Conservation (phyloP, 2,797 vertebrate species). For the Euthynnus affinis region DNA sequence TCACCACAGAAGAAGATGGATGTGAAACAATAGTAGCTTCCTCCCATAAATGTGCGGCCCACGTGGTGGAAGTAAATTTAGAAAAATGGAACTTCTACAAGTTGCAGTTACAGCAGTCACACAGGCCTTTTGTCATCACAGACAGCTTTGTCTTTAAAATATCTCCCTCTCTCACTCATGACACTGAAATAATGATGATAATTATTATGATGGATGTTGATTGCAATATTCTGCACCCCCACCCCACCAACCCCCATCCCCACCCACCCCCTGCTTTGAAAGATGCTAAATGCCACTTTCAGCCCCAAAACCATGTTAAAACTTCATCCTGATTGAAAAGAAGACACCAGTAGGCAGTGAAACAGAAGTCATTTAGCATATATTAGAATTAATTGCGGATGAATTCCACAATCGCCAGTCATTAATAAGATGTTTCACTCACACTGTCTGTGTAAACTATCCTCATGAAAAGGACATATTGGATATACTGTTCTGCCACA, state of each 20-base stretch:
- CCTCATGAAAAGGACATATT: constrained; percentile 18
- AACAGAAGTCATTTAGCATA: background rate
- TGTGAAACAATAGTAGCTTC: constrained; percentile 35
- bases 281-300: constrained; percentile 31
- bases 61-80: constrained; percentile 46
- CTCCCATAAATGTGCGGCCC: constrained; percentile 22
- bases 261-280: constrained; percentile 11
- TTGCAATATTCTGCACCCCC: constrained; percentile 17
- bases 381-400: constrained; percentile 10
- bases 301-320: constrained; percentile 28
- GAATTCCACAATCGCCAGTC: background rate
- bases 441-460: constrained; percentile 1
- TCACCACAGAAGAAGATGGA: constrained; percentile 54
- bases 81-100: constrained; percentile 27
- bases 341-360: constrained; percentile 1
- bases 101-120: constrained; percentile 29
- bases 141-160: constrained; percentile 58
- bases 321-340: constrained; percentile 24
- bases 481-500: constrained; percentile 29
- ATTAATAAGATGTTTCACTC: constrained; percentile 16
- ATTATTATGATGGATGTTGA: constrained; percentile 62
- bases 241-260: no score
- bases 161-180: constrained; percentile 20
- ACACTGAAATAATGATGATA: constrained; percentile 63
- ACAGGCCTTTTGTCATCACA: constrained; percentile 52